phyloP scores from a whole-genome alignment of 2,797 vertebrate species.

The Anguilla marmorata region DNA sequence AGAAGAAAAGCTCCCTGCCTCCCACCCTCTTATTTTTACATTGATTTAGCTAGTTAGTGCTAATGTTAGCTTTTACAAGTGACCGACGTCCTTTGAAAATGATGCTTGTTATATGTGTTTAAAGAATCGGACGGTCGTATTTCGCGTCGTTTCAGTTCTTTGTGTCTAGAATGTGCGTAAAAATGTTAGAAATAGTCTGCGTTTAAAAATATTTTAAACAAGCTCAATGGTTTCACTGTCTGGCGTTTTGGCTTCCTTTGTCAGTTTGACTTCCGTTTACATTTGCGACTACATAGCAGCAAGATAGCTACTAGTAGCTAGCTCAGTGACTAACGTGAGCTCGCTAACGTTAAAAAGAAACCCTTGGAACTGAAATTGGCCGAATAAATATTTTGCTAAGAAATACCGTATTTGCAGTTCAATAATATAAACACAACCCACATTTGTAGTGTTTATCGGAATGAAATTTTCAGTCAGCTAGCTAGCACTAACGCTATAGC shows the following conservation, averaged over 20 bases:
- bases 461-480: not conserved
- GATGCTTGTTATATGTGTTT: not conserved
- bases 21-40: slow-evolving; percentile 24
- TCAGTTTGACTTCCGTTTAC: slow-evolving; percentile 75
- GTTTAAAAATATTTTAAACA: slow-evolving; percentile 31
- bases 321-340: not conserved
- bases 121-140: not conserved
- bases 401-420: not conserved
- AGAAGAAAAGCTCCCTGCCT: slow-evolving; percentile 16
- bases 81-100: slow-evolving; percentile 26
- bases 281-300: slow-evolving; percentile 45
- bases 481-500: not conserved
- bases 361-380: not conserved
- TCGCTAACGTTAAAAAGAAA: not conserved
- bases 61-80: slow-evolving; percentile 32
- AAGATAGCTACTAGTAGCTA: slow-evolving; percentile 62
- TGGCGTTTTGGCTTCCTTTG: slow-evolving; percentile 69
- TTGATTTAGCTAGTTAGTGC: not conserved
- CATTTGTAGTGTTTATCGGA: not conserved
- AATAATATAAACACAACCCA: not conserved
- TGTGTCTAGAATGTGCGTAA: slow-evolving; percentile 15
- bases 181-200: slow-evolving; percentile 27
- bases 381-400: not conserved
- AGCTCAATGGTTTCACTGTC: slow-evolving; percentile 18
- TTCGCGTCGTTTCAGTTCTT: not conserved